These are phyloP conservation scores for Mythimna loreyi DNA, from an alignment of 2,888 invertebrate species.

Conservation along the genomic window DNA sequence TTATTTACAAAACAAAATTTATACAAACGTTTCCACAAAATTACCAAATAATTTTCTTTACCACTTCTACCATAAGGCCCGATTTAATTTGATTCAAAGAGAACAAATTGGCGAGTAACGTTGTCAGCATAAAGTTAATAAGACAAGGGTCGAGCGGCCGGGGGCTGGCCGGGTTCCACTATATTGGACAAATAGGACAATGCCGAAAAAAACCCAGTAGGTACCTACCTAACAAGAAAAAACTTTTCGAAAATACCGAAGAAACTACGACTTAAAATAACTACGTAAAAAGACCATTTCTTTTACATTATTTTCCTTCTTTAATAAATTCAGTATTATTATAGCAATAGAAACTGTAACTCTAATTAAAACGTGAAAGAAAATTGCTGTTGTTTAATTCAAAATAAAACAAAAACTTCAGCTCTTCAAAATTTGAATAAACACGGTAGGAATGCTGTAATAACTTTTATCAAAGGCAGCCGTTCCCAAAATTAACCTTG, in stretches of 20 bases:
- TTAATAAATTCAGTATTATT: neutral
- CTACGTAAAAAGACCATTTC: neutral
- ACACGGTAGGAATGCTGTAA: conserved; percentile 38
- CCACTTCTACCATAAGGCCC: neutral
- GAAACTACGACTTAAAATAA: conserved; percentile 11
- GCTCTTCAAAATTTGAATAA: conserved; percentile 40
- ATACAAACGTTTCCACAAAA: conserved; percentile 1
- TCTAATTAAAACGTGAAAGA: conserved; percentile 4
- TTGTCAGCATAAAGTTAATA: conserved; percentile 80
- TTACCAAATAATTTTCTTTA: conserved; percentile 11
- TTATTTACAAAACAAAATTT: neutral
- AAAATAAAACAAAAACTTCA: conserved; percentile 36
- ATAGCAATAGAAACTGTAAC: neutral
- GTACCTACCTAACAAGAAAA: conserved; percentile 21
- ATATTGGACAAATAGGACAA: conserved; percentile 57
- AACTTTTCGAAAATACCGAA: conserved; percentile 36
- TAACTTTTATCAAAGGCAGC: conserved; percentile 42
- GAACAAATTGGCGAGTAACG: conserved; percentile 48
- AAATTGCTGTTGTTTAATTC: conserved; percentile 20
- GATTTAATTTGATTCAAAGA: conserved; percentile 50
- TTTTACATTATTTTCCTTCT: neutral
- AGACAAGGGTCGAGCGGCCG: conserved; percentile 68
- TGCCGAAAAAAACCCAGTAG: conserved; percentile 16
- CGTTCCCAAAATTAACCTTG: conserved; percentile 49
- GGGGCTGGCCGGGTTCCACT: conserved; percentile 43